Base-by-base conservation (phyloP, 1,140 invertebrate genomes). In the Limonius californicus region DNA sequence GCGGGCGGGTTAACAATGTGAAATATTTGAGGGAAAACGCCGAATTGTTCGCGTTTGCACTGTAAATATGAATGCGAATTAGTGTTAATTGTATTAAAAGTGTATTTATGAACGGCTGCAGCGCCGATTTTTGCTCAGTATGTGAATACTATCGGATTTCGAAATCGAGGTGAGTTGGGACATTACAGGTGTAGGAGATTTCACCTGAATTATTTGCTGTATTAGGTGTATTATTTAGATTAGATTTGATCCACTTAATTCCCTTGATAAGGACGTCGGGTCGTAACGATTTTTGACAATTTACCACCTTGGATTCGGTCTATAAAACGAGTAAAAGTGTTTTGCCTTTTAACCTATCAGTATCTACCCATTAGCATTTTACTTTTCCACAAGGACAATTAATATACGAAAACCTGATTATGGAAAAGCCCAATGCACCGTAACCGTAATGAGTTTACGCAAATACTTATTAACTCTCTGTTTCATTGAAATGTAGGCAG, bases 151-250 rank as follows among this genome's bases (percentile, higher is more conserved):
- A 50, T 8, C 16, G 6, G n/a, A 50, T 50, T 50, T 50, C 45
- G 45, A 50, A 16, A 50, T 50, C 14, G 45, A 50, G 45, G 45
- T 50, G 16, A 50, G 45, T 50, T 39, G 11, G 9, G 8, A 39
- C n/a, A 39, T 50, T 11, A 50, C 45, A 50, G 45, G 45, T 50
- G 45, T 19, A 19, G 2, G 16, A 8, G 19, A 50, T 18, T 50
- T 8, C 45, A 50, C 45, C 45, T 50, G 45, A 18, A 6, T 39
- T 39, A 12, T 39, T 39, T 39, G n/a, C 8, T 39, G 2, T 27
- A 27, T 27, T 27, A 9, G 23, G 23, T 27, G 23, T 9, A 27
- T 4, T 27, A 27, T 27, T 27, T 27, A 9, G 3, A 27, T 27
- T 4, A n/a, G n/a, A n/a, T n/a, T n/a, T n/a, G n/a, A n/a, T n/a